Base-by-base conservation (phyloP, 2,113 vertebrate genomes). In the Machaerirhynchus nigripectus region DNA sequence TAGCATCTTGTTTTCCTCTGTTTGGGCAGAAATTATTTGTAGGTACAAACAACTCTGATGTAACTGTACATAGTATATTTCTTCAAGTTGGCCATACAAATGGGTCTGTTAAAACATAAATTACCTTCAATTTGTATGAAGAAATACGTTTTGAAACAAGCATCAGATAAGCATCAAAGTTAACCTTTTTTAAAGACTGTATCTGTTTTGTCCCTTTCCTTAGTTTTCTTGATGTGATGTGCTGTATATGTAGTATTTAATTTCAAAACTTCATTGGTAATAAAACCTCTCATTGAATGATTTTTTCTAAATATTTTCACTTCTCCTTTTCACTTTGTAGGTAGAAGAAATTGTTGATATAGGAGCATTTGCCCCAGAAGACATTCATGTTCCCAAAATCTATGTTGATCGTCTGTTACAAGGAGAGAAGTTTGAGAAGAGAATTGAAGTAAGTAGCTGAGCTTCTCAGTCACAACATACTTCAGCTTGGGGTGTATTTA, bases 341-440 rank as follows among this genome's bases (percentile, higher is more conserved):
- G 99, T 99, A 68, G 99, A 99, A 97, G 99, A 99, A 98, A 98
- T 99, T 91, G 99, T 99, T 87, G 99, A 99, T 75, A 92, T 99
- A 61, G 99, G 99, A 86, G 97, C 98, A 4, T 99, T 99, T 97
- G 98, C 99, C 13, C 98, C 98, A 42, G 99, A 99, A 97, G 99
- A 99, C 89, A 99, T 99, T 83, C 99, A 99, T 89, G 98, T 99
- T 95, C 99, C 99, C 50, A 99, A 99, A 96, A 98, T 99, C 92
- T 99, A 99, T 46, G 97, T 99, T n/a, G 98, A 99, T 97, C 98
- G 99, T 77, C 97, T 99, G 39, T 98, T 99, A 94, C 97, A 99
- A 84, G 99, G 99, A 77, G 97, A 95, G 50, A 93, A 96, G 69
- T 99, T 98, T 50, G 99, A 99, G 96, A 99, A 99, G 95, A 98